Evolutionary conservation across 2,113 vertebrate species (phyloP).

Genomic region (Microtus pennsylvanicus): DNA sequence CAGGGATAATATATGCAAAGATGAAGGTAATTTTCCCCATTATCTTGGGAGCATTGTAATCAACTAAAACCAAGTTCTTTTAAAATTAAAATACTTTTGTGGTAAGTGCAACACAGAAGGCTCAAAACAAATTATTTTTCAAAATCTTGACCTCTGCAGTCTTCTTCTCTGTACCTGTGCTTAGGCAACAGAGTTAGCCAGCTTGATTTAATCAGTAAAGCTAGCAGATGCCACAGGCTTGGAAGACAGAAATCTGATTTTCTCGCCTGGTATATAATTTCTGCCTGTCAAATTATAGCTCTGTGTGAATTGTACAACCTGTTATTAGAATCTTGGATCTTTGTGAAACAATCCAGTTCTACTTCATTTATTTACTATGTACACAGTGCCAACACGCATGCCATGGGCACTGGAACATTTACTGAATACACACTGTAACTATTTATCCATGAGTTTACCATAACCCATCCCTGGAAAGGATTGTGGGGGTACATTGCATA

Average conservation of each 20-base stretch:
- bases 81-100: slow-evolving; percentile 22
- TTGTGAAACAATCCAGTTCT: slow-evolving; percentile 10
- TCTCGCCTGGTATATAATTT: slow-evolving; percentile 16
- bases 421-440: background rate
- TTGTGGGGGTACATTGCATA: background rate
- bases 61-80: background rate
- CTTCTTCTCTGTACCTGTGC: background rate
- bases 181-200: background rate
- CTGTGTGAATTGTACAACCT: slow-evolving; percentile 26
- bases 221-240: background rate
- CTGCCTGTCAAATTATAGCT: slow-evolving; percentile 8
- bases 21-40: background rate
- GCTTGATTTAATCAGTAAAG: background rate
- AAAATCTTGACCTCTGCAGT: background rate
- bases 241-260: slow-evolving; percentile 6
- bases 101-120: background rate
- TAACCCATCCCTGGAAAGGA: background rate
- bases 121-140: background rate
- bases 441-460: background rate
- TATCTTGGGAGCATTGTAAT: background rate
- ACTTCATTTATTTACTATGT: background rate
- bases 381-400: background rate
- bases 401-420: background rate
- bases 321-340: slow-evolving; percentile 6
- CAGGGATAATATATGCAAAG: background rate